Evolutionary conservation across 2,888 invertebrate species (phyloP).

Genomic region (Graphium colonna): DNA sequence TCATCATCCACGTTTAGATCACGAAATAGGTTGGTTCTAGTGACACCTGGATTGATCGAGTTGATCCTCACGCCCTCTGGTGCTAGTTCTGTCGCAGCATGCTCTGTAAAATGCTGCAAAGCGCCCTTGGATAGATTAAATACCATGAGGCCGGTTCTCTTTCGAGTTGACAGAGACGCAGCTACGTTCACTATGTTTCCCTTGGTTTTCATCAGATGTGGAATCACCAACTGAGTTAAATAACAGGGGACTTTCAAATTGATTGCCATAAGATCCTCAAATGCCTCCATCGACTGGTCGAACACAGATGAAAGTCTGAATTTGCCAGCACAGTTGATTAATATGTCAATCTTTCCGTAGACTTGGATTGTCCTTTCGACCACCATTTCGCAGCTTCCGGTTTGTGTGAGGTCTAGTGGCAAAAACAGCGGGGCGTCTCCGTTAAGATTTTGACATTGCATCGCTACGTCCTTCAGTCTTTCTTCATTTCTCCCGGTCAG

Average conservation of each 20-base stretch:
- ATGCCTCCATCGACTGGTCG: slow-evolving; percentile 40
- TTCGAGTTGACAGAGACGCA: slow-evolving; percentile 39
- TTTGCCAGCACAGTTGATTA: slow-evolving; percentile 48
- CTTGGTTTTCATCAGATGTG: slow-evolving; percentile 46
- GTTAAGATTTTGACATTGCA: slow-evolving; percentile 35
- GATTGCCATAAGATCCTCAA: slow-evolving; percentile 49
- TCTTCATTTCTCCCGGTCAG: slow-evolving; percentile 44
- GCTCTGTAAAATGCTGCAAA: slow-evolving; percentile 41
- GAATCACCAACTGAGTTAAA: slow-evolving; percentile 43
- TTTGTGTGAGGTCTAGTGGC: slow-evolving; percentile 37
- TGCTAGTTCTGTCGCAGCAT: slow-evolving; percentile 43
- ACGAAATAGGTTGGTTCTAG: slow-evolving; percentile 41
- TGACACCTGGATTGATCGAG: slow-evolving; percentile 44
- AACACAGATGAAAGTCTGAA: slow-evolving; percentile 38
- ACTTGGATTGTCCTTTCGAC: slow-evolving; percentile 41
- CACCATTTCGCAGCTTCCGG: slow-evolving; percentile 42
- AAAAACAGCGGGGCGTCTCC: slow-evolving; percentile 35
- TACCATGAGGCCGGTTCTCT: slow-evolving; percentile 40
- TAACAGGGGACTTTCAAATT: slow-evolving; percentile 47
- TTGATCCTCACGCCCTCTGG: slow-evolving; percentile 48
- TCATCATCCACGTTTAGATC: slow-evolving; percentile 35
- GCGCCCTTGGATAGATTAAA: slow-evolving; percentile 44
- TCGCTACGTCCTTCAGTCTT: slow-evolving; percentile 37
- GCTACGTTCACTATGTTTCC: slow-evolving; percentile 51
- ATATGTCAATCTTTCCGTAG: slow-evolving; percentile 44